Evolutionary conservation across 2,888 invertebrate species (phyloP).

Genomic region (Dioctria rufipes): DNA sequence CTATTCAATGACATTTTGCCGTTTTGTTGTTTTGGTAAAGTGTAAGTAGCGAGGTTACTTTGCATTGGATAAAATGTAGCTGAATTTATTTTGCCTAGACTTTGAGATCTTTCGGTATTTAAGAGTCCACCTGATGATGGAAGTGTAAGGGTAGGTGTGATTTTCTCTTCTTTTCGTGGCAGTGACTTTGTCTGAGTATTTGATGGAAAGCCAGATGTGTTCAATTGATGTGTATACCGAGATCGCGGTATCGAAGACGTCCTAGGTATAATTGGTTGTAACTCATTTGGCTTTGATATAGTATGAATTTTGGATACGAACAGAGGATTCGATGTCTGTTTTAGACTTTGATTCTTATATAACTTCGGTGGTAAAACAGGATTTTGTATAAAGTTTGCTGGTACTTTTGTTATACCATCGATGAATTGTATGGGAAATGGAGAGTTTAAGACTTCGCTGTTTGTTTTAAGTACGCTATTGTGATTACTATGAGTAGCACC

Average conservation of each 20-base stretch:
- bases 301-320: conserved; percentile 61
- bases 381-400: conserved; percentile 64
- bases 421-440: conserved; percentile 61
- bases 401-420: conserved; percentile 61
- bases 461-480: conserved; percentile 30
- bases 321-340: conserved; percentile 57
- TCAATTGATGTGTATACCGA: conserved; percentile 21
- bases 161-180: conserved; percentile 63
- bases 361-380: conserved; percentile 71
- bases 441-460: conserved; percentile 53
- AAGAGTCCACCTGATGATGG: conserved; percentile 62
- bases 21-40: conserved; percentile 68
- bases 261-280: conserved; percentile 36
- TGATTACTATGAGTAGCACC: conserved; percentile 55
- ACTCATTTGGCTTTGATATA: conserved; percentile 60
- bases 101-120: conserved; percentile 60
- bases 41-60: conserved; percentile 69
- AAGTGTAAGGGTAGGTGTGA: conserved; percentile 67
- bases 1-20: conserved; percentile 70
- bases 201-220: conserved; percentile 11
- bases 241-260: conserved; percentile 32
- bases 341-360: conserved; percentile 68
- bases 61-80: conserved; percentile 70
- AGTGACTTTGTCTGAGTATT: conserved; percentile 62
- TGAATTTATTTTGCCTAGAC: conserved; percentile 68